phyloP scores from a whole-genome alignment of 2,888 invertebrate species.

The Machimus atricapillus region DNA sequence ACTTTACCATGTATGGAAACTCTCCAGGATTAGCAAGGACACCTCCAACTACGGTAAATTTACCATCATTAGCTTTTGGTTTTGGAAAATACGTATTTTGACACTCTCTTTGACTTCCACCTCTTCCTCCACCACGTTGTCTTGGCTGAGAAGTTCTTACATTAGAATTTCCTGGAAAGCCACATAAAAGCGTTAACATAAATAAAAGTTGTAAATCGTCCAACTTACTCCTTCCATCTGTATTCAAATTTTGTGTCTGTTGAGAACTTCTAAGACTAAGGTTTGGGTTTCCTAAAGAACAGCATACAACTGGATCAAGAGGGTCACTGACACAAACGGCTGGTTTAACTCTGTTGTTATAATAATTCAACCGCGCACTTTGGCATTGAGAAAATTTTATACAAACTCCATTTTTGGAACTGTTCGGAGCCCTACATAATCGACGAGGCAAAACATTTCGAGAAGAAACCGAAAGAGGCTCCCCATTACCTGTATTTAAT shows the following conservation, averaged over 20 bases:
- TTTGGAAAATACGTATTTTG: background rate
- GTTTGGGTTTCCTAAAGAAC: background rate
- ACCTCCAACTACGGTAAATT: conserved; percentile 61
- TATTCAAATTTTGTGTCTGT: background rate
- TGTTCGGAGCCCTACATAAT: background rate
- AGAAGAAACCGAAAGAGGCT: background rate
- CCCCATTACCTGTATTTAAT: background rate
- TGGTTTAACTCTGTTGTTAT: background rate
- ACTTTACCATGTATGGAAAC: conserved; percentile 67
- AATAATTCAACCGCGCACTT: background rate
- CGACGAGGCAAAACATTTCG: background rate
- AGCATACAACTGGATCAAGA: background rate
- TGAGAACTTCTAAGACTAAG: background rate
- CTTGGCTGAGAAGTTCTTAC: background rate
- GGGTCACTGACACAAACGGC: background rate
- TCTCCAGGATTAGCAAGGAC: conserved; percentile 64
- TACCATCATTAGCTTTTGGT: background rate
- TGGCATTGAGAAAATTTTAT: background rate
- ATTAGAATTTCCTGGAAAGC: background rate
- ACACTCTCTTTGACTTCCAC: background rate
- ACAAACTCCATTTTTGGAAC: background rate
- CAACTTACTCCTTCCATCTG: background rate
- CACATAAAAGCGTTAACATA: background rate
- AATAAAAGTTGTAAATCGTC: background rate
- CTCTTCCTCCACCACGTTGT: background rate